Conservation (phyloP, 2,113 vertebrate species). For the Myiozetetes cayanensis region DNA sequence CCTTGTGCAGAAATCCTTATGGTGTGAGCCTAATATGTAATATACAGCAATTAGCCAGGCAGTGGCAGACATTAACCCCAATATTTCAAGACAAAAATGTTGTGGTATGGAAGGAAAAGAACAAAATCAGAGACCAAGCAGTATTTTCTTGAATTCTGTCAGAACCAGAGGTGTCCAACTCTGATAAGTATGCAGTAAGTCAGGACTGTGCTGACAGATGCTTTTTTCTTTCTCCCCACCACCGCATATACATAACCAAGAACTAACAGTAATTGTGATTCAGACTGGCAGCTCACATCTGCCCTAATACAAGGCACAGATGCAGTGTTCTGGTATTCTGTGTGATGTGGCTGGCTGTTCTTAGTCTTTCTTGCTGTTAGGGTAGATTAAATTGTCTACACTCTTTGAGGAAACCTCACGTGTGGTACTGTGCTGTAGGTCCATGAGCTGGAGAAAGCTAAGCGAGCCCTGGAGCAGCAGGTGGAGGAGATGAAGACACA, state of each 20-base stretch:
- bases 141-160: not conserved
- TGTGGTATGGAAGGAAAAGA: not conserved
- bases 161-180: not conserved
- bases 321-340: not conserved
- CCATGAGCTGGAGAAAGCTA: slow-evolving; percentile 95
- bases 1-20: not conserved
- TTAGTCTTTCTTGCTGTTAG: not conserved
- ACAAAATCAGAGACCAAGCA: not conserved
- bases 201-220: not conserved
- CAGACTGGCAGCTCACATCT: not conserved
- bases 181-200: not conserved
- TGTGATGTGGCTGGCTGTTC: not conserved
- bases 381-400: not conserved
- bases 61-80: not conserved
- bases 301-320: not conserved
- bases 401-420: not conserved
- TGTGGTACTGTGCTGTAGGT: slow-evolving; percentile 75
- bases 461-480: slow-evolving; percentile 93
- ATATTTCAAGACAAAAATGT: not conserved
- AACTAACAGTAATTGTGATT: not conserved
- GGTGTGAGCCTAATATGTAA: not conserved
- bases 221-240: not conserved
- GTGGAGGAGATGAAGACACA: slow-evolving; percentile 97
- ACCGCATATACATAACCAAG: not conserved
- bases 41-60: not conserved